phyloP scores from a whole-genome alignment of 2,888 invertebrate genomes.

The Sepiola atlantica region DNA sequence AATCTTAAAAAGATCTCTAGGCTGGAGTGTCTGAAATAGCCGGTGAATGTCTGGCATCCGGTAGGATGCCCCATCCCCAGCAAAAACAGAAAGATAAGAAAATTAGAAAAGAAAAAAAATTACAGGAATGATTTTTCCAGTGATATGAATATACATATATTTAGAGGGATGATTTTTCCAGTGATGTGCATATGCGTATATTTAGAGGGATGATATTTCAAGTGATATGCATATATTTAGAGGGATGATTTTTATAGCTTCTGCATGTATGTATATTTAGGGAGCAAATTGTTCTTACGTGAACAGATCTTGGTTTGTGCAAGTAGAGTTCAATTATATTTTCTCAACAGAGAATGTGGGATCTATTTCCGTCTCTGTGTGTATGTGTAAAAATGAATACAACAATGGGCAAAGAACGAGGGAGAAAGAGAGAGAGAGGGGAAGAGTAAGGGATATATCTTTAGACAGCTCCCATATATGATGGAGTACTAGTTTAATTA shows the following conservation, averaged over 20 bases:
- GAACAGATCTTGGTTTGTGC: neutral
- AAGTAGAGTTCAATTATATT: neutral
- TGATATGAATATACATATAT: too few relatives aligned
- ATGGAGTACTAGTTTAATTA: constrained; percentile 20
- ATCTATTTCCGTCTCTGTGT: neutral
- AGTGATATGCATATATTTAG: neutral
- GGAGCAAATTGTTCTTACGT: neutral
- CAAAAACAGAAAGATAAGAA: too few relatives aligned
- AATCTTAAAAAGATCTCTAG: too few relatives aligned
- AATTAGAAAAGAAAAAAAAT: too few relatives aligned
- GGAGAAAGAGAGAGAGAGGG: neutral
- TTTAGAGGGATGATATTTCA: neutral
- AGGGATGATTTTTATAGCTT: neutral
- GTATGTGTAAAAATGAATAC: neutral
- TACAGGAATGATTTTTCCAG: too few relatives aligned
- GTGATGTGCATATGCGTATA: neutral
- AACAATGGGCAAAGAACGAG: neutral
- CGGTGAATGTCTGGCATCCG: too few relatives aligned
- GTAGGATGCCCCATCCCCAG: too few relatives aligned
- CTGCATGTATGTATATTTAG: too few relatives aligned
- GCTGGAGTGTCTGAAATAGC: too few relatives aligned
- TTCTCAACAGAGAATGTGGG: neutral
- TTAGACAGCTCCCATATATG: neutral
- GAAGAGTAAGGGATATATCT: neutral
- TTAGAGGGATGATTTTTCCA: neutral